Conservation (phyloP, 2,113 vertebrate species). For the Tinamus guttatus region DNA sequence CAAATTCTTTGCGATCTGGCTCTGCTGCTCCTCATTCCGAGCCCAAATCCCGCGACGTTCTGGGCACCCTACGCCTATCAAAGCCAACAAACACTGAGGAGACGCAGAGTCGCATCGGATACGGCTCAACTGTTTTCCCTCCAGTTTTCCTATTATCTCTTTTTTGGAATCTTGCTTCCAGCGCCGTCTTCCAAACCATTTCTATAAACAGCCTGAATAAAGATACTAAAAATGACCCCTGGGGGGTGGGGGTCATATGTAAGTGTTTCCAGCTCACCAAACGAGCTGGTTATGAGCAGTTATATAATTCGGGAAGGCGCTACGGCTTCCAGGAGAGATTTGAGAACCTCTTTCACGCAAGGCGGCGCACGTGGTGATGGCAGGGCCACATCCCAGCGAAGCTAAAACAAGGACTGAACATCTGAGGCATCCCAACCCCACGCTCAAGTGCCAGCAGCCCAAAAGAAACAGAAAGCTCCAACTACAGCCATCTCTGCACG, state of each 20-base stretch:
- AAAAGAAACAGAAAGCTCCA: not conserved
- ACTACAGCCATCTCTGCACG: not conserved
- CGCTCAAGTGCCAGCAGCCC: not conserved
- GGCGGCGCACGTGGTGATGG: slow-evolving; percentile 10
- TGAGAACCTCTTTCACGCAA: not conserved
- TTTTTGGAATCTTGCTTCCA: slow-evolving; percentile 6
- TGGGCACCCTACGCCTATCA: not conserved
- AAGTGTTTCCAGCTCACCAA: not conserved
- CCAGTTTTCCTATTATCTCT: not conserved
- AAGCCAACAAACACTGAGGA: not conserved
- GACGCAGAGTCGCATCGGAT: not conserved
- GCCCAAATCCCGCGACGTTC: not conserved
- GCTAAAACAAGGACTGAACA: not conserved
- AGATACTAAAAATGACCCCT: not conserved
- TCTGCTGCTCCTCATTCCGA: slow-evolving; percentile 29
- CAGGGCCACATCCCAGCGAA: slow-evolving; percentile 1
- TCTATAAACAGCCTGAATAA: slow-evolving; percentile 33
- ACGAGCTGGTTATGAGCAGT: not conserved
- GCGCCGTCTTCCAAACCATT: slow-evolving; percentile 1
- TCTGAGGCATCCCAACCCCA: not conserved
- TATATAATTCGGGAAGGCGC: accelerated
- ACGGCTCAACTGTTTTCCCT: not conserved
- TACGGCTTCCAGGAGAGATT: not conserved
- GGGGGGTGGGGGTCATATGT: not conserved
- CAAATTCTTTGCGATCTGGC: slow-evolving; percentile 9